A percentile compares a stretch with the other conserved stretches of the same genome.
Conservation (phyloP, 2,797 vertebrate genomes). For the Periophthalmus magnuspinnatus region DNA sequence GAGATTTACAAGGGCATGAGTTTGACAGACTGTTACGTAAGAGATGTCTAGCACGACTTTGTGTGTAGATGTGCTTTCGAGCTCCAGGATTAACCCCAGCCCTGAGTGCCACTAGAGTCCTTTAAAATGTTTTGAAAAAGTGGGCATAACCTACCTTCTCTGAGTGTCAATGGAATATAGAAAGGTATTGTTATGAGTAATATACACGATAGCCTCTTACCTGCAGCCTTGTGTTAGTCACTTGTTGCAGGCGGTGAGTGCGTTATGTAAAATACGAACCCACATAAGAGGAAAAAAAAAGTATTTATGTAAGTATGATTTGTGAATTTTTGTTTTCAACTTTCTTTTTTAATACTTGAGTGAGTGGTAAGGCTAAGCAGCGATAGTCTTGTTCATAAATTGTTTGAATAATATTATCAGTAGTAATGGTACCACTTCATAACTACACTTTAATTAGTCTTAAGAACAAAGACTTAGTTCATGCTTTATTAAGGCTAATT, state of each 20-base stretch:
- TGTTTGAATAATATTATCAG: too few relatives aligned
- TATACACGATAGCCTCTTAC: neutral
- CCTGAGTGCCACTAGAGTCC: conserved; percentile 37
- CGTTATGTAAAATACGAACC: conserved; percentile 39
- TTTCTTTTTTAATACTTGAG: neutral
- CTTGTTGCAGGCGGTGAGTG: conserved; percentile 22
- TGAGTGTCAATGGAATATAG: neutral
- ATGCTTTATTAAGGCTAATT: too few relatives aligned
- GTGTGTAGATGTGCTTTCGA: conserved; percentile 39
- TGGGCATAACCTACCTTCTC: conserved; percentile 34
- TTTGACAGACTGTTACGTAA: conserved; percentile 56
- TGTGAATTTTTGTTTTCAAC: neutral
- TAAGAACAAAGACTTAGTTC: too few relatives aligned
- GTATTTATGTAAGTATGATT: neutral
- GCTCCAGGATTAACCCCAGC: neutral
- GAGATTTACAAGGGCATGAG: conserved; percentile 13
- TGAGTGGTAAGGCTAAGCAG: neutral
- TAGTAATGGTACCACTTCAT: too few relatives aligned
- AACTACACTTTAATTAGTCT: too few relatives aligned
- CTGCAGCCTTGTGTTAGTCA: conserved; percentile 35
- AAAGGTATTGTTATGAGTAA: neutral
- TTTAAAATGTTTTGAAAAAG: conserved; percentile 35
- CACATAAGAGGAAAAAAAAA: neutral
- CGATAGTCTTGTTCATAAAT: neutral
- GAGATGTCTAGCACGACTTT: conserved; percentile 42